Evolutionary conservation across 2,113 vertebrate species (phyloP), one percentile per base, ranked within the genome.

Genomic region (Misgurnus mizolepis): DNA sequence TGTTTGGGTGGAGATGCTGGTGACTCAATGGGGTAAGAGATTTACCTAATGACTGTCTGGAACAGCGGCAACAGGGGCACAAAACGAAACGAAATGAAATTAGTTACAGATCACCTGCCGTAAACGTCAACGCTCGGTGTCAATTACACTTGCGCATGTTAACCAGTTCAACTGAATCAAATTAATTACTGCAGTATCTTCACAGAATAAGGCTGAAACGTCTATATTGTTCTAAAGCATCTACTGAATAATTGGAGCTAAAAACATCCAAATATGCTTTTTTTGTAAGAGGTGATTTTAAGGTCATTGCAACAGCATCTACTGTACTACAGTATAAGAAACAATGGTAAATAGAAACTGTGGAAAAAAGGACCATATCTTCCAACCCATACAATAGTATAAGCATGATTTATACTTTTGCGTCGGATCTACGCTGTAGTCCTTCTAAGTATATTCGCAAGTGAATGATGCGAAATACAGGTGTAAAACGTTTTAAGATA

Each of bases 1-100:
- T 64, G 53, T 80, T 77, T 80, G 80, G 77, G 84, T 77, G 84
- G 80, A 72, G 84, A 84, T 45, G 65, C 69, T 34, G 70, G 45
- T 69, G 64, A 53, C 49, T 78, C 67, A 56, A 67, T 64, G 67
- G 67, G 40, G 22, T 82, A 67, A 12, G 41, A 43, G 65, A 64
- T 72, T 80, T 76, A 76, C 73, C 73, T 76, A 76, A 77, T 77
- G 75, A 77, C 61, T 77, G 74, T 77, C 74, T 66, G 62, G 61
- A 77, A 66, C 27, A 77, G 61, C 45, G 66, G 75, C 47, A 27
- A 65, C 75, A 53, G 75, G 75, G 49, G 17, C 17, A 67, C 75
- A 64, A 74, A 74, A 45, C 12, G 6, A 74, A 74, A 45, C 12
- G 6, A 7, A 74, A 74, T 14, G 55, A 73, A 74, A 62, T 75